Conservation (phyloP, 2,797 vertebrate species). For the Scarus forsteni region DNA sequence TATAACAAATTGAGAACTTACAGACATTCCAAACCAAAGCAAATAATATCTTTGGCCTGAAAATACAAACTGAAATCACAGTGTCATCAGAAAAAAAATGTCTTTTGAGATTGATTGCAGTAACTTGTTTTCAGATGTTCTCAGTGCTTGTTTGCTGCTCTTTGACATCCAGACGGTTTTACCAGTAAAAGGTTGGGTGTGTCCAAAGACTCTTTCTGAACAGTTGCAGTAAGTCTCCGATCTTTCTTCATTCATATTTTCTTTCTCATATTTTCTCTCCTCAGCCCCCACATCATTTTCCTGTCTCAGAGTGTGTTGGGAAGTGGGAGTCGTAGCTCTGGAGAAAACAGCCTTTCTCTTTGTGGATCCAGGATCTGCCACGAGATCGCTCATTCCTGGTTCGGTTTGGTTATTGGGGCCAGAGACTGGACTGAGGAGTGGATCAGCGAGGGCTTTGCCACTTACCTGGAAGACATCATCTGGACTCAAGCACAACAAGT, state of each 20-base stretch:
- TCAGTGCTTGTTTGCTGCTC: no score
- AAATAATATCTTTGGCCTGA: no score
- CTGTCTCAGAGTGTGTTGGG: constrained; percentile 92
- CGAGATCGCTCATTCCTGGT: constrained; percentile 98
- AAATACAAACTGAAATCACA: no score
- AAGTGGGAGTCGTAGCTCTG: constrained; percentile 34
- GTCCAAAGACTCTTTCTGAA: no score
- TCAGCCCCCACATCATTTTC: constrained; percentile 96
- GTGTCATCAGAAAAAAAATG: no score
- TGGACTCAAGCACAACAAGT: constrained; percentile 93
- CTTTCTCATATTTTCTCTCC: constrained; percentile 56
- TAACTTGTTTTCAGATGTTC: no score
- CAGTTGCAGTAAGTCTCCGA: constrained; percentile 5
- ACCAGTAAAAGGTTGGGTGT: no score
- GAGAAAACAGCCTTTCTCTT: constrained; percentile 78
- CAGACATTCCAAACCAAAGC: no score
- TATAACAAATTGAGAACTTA: no score
- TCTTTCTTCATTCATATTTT: constrained; percentile 15
- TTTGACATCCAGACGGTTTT: no score
- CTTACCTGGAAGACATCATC: constrained; percentile 94
- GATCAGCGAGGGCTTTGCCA: constrained; percentile 98
- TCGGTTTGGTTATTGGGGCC: constrained; percentile 95
- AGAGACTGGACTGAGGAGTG: constrained; percentile 98
- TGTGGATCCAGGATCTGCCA: constrained; percentile 94
- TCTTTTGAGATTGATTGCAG: no score